A percentile compares a stretch with the other conserved stretches of the same genome.
These are phyloP conservation scores for Stratiolaelaps scimitus DNA, from an alignment of 1,140 invertebrate species.

Conservation along the genomic window DNA sequence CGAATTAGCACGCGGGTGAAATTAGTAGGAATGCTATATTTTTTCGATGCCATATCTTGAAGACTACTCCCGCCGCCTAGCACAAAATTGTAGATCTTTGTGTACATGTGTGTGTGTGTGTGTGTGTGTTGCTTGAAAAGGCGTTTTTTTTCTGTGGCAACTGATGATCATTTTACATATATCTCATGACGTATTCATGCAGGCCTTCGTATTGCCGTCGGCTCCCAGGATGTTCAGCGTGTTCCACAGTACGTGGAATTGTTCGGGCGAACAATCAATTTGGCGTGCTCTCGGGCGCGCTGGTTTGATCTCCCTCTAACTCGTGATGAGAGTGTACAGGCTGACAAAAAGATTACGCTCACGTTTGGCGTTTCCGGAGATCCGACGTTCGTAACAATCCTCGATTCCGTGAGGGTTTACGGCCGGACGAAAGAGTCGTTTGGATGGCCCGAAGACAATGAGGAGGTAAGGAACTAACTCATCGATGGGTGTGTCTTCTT, in stretches of 20 bases:
- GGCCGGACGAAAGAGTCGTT: conserved; percentile 90
- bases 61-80: too few relatives aligned
- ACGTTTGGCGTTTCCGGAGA: conserved; percentile 75
- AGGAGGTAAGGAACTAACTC: conserved; percentile 40
- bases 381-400: conserved; percentile 71
- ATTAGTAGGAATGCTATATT: too few relatives aligned
- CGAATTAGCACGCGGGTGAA: too few relatives aligned
- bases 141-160: too few relatives aligned
- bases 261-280: conserved; percentile 58
- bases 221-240: conserved; percentile 68
- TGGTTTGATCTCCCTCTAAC: conserved; percentile 94
- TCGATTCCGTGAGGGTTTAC: conserved; percentile 83
- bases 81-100: too few relatives aligned
- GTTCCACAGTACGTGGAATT: conserved; percentile 72
- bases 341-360: conserved; percentile 80
- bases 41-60: too few relatives aligned
- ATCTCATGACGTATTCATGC: too few relatives aligned
- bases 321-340: conserved; percentile 78
- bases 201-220: conserved; percentile 68
- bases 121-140: too few relatives aligned
- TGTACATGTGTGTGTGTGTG: too few relatives aligned
- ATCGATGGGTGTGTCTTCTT: too few relatives aligned
- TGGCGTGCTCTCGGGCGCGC: conserved; percentile 53
- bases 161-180: too few relatives aligned
- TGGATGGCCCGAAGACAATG: conserved; percentile 89